These are phyloP conservation scores for Sterrhoptilus dennistouni DNA, from an alignment of 2,113 vertebrate species.

Conservation along the genomic window DNA sequence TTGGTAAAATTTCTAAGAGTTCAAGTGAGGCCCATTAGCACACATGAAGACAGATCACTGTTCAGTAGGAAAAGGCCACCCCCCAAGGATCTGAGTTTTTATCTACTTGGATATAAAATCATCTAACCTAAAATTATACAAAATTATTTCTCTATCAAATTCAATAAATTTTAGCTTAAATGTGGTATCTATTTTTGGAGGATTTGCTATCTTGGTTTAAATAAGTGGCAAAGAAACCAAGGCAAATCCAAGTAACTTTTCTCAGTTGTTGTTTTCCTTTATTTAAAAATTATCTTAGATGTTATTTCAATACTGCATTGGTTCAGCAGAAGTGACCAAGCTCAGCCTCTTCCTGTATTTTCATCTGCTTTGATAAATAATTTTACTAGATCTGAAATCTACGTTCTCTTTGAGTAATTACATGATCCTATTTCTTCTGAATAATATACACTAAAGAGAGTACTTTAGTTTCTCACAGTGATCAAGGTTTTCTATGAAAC, in stretches of 20 bases:
- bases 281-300: not conserved
- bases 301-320: not conserved
- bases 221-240: not conserved
- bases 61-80: not conserved
- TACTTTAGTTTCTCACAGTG: not conserved
- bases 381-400: not conserved
- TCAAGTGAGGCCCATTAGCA: not conserved
- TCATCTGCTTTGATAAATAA: not conserved
- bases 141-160: not conserved
- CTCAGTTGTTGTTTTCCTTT: not conserved
- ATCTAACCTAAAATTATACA: not conserved
- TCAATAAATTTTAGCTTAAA: not conserved
- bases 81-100: not conserved
- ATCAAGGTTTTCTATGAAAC: not conserved
- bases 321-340: not conserved
- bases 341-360: not conserved
- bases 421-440: not conserved
- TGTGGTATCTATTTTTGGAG: not conserved
- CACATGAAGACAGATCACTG: not conserved
- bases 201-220: not conserved
- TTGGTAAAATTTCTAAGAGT: constrained; percentile 1
- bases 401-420: not conserved
- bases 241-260: not conserved
- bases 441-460: not conserved
- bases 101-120: not conserved